A percentile compares a stretch with the other conserved stretches of the same genome.
Conservation (phyloP, 2,888 invertebrate genomes). For the Diarsia rubi region DNA sequence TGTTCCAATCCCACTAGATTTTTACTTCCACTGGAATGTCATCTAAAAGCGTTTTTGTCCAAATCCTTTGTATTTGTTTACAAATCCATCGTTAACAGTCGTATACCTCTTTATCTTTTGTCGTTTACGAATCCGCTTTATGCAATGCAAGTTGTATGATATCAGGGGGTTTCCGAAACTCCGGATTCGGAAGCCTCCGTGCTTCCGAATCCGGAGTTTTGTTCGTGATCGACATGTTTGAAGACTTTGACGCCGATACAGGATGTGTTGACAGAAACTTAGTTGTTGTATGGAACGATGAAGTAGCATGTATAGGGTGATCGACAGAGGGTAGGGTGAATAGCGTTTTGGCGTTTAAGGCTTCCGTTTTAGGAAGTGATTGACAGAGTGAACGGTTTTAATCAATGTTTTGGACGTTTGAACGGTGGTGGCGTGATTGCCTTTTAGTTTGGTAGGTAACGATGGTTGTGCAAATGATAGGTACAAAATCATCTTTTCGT, state of each 20-base stretch:
- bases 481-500: not conserved
- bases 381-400: conserved; percentile 15
- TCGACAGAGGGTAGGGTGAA: conserved; percentile 15
- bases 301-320: conserved; percentile 31
- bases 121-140: conserved; percentile 32
- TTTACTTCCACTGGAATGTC: conserved; percentile 40
- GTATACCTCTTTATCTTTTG: conserved; percentile 53
- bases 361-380: conserved; percentile 21
- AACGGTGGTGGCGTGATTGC: conserved; percentile 18
- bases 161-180: conserved; percentile 2
- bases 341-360: conserved; percentile 7
- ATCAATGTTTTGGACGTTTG: conserved; percentile 9
- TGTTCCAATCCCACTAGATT: conserved; percentile 46
- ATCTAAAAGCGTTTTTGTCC: conserved; percentile 49
- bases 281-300: conserved; percentile 14
- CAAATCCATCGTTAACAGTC: conserved; percentile 41
- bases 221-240: conserved; percentile 48
- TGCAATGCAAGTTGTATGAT: conserved; percentile 26
- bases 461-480: not conserved
- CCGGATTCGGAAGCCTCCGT: too few species aligned
- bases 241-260: conserved; percentile 48
- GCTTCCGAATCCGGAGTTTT: conserved; percentile 24
- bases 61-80: conserved; percentile 59
- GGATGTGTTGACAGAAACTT: conserved; percentile 44
- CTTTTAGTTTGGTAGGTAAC: not conserved